These are phyloP conservation scores for Phenganax stokvisi DNA, from an alignment of 92 coral and sea anemone species.

Conservation along the genomic window DNA sequence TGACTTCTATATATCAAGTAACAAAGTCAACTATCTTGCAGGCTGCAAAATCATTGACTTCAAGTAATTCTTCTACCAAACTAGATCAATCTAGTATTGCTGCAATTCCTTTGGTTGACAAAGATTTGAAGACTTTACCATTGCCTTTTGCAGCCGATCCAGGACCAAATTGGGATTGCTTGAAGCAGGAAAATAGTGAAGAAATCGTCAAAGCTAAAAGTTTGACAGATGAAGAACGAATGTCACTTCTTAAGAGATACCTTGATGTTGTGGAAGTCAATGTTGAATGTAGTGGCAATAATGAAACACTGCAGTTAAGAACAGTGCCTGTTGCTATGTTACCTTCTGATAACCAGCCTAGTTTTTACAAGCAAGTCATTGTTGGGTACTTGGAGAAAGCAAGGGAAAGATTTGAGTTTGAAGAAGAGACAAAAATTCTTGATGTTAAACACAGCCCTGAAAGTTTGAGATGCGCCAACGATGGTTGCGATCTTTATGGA, in stretches of 20 bases:
- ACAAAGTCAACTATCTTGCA: slow-evolving; percentile 2
- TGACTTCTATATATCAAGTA: not conserved
- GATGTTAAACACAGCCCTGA: slow-evolving; percentile 4
- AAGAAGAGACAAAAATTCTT: slow-evolving; percentile 46
- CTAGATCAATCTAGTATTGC: slow-evolving; percentile 3
- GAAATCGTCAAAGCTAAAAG: slow-evolving; percentile 47
- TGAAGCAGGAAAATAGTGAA: slow-evolving; percentile 45
- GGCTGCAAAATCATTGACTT: not conserved
- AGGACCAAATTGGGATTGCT: slow-evolving; percentile 72
- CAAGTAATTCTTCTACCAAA: not conserved
- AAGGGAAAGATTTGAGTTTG: slow-evolving; percentile 71
- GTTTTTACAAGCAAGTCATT: slow-evolving; percentile 75
- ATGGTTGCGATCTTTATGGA: slow-evolving; percentile 80
- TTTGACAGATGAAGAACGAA: slow-evolving; percentile 54
- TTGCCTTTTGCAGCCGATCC: slow-evolving; percentile 79
- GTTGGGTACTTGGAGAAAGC: slow-evolving; percentile 75
- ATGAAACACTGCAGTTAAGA: too few species aligned
- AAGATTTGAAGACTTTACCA: slow-evolving; percentile 58
- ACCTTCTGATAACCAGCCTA: slow-evolving; percentile 73
- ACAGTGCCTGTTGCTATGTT: slow-evolving; percentile 66
- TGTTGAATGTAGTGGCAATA: not conserved
- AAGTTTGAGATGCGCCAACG: slow-evolving; percentile 62
- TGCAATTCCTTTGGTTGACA: slow-evolving; percentile 76
- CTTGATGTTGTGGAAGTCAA: slow-evolving; percentile 56
- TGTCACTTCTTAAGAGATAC: slow-evolving; percentile 62